A percentile compares a stretch with the other conserved stretches of the same genome.
These are phyloP conservation scores for Percopsis omiscomaycus DNA, from an alignment of 2,797 vertebrate genomes.

Conservation along the genomic window DNA sequence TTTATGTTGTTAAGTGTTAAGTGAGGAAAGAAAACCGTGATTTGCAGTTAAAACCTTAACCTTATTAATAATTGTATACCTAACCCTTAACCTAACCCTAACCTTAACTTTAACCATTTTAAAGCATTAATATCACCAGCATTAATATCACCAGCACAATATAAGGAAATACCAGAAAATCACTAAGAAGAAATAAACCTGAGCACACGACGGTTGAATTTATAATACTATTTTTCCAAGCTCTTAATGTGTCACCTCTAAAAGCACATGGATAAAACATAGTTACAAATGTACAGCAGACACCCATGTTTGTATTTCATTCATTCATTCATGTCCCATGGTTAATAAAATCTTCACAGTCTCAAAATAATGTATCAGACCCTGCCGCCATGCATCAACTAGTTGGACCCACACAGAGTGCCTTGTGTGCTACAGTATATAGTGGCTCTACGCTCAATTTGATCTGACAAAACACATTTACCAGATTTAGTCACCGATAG, in stretches of 20 bases:
- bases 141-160: too few species aligned
- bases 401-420: neutral
- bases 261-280: too few species aligned
- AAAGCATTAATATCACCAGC: too few species aligned
- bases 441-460: neutral
- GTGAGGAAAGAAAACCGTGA: constrained; percentile 25
- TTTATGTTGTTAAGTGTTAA: constrained; percentile 52
- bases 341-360: neutral
- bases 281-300: neutral
- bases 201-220: too few species aligned
- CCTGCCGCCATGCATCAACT: neutral
- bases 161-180: too few species aligned
- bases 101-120: too few species aligned
- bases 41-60: too few species aligned
- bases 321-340: neutral
- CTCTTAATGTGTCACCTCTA: too few species aligned
- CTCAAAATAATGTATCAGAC: neutral
- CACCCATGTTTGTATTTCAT: neutral
- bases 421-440: neutral
- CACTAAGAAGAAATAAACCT: too few species aligned
- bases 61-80: too few species aligned
- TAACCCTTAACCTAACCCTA: too few species aligned
- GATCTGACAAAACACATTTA: neutral
- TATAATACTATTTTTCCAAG: too few species aligned
- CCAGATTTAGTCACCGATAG: neutral